Evolutionary conservation across 2,113 vertebrate species (phyloP).

Genomic region (Steatornis caripensis): DNA sequence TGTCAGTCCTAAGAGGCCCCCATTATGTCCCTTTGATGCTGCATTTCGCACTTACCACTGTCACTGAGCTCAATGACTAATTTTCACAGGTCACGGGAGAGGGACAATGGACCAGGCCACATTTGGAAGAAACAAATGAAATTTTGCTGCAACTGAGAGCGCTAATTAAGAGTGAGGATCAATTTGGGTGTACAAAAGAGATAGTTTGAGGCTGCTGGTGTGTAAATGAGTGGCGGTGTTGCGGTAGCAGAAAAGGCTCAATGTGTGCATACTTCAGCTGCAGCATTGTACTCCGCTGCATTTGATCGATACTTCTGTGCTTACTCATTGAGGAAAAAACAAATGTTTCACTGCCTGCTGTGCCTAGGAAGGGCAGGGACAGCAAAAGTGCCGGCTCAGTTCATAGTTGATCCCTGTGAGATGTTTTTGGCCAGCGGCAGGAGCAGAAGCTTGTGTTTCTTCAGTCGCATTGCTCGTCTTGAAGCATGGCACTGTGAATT

Average conservation of each 20-base stretch:
- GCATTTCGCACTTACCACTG: conserved; percentile 65
- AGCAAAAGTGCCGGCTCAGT: neutral
- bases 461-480: accelerated
- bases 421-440: neutral
- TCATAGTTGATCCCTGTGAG: neutral
- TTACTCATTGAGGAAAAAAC: neutral
- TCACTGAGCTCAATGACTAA: conserved; percentile 72
- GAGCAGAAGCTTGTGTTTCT: neutral
- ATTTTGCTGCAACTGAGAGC: conserved; percentile 55
- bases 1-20: conserved; percentile 61
- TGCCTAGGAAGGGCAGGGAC: neutral
- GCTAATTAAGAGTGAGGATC: conserved; percentile 63
- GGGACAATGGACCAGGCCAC: conserved; percentile 64
- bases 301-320: neutral
- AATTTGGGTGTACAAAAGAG: conserved; percentile 38
- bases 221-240: neutral
- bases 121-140: conserved; percentile 61
- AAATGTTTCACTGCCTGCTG: neutral
- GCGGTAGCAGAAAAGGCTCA: neutral
- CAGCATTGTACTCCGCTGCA: neutral
- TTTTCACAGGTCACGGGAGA: conserved; percentile 72
- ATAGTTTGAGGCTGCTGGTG: conserved; percentile 43
- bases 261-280: conserved; percentile 8
- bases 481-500: neutral
- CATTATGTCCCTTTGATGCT: conserved; percentile 72